Base-by-base conservation (phyloP, 2,888 invertebrate species). In the Phoronis australis region DNA sequence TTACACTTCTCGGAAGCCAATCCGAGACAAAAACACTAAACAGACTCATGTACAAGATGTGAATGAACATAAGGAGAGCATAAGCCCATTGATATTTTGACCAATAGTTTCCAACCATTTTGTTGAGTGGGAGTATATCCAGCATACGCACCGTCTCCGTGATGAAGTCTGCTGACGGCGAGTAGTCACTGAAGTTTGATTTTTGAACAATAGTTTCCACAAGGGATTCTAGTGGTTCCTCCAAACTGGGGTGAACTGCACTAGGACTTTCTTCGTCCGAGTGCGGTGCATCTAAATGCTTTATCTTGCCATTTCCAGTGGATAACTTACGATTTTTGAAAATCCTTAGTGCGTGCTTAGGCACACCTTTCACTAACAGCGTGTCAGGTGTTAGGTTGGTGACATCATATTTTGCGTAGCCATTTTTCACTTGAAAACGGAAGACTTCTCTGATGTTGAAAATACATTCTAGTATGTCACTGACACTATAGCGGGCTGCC, bases 391-490 rank as follows among this genome's bases (percentile, higher is more conserved):
- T 42, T 4, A 62, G 15, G 43, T 50, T 49, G 3, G 70, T 71
- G 22, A 75, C 59, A 50, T 74, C 73, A 54, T 64, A 69, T 4
- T 52, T 46, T 15, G 48, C 47, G n/a, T 40, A 23, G 1, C 27
- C 44, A 20, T 51, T 37, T 6, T 47, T 37, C 4, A 48, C 47
- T 18, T 52, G 50, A 42, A 66, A 63, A 41, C 52, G 51, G 40
- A 63, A 68, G 6, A 75, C 67, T 22, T 62, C 60, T 1, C 61
- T 51, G 51, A 68, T 60, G 50, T 64, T 60, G 37, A 73, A 47
- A 4, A 73, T 54, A 4, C 55, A 54, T 12, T 60, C 52, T 3
- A 75, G 48, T 5, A 73, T 56, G 21, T 64, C 62, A 3, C 59
- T 52, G 9, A 66, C 66, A 1, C 65, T 67, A 0, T 62, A 39